phyloP scores from a whole-genome alignment of 2,797 vertebrate genomes.

The Gorsachius magnificus region DNA sequence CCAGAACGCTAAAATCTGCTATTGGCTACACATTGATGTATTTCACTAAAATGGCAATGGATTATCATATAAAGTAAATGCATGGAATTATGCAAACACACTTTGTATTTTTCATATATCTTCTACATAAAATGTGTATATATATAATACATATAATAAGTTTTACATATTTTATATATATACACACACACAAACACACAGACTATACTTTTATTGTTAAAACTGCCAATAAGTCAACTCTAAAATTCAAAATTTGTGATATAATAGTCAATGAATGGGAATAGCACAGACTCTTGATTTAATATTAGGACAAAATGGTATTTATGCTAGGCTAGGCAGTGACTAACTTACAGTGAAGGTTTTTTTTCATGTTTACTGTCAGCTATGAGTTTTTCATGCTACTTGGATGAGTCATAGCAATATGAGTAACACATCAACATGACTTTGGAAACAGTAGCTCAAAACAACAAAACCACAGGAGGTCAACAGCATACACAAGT shows the following conservation, averaged over 20 bases:
- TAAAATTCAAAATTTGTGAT: neutral
- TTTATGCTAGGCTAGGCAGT: neutral
- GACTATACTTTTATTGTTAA: neutral
- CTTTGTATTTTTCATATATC: neutral
- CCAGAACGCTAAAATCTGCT: neutral
- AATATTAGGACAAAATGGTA: neutral
- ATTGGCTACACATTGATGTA: neutral
- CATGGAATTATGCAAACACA: neutral
- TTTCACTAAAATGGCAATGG: neutral
- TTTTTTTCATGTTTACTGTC: constrained; percentile 38
- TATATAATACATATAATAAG: neutral
- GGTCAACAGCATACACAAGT: constrained; percentile 10
- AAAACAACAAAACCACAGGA: constrained; percentile 57
- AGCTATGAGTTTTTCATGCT: constrained; percentile 41
- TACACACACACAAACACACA: no score
- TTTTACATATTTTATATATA: neutral
- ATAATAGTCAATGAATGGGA: neutral
- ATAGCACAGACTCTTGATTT: neutral
- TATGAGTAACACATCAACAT: constrained; percentile 45
- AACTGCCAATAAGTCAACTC: neutral
- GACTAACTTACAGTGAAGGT: neutral
- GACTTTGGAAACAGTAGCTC: constrained; percentile 55
- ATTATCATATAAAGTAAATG: neutral
- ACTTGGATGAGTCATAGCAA: constrained; percentile 56
- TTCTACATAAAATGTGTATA: no score